Percentiles rank a stretch among this genome's conserved stretches.
Evolutionary conservation across 2,113 vertebrate genomes (phyloP).

Genomic region (Lepus europaeus): DNA sequence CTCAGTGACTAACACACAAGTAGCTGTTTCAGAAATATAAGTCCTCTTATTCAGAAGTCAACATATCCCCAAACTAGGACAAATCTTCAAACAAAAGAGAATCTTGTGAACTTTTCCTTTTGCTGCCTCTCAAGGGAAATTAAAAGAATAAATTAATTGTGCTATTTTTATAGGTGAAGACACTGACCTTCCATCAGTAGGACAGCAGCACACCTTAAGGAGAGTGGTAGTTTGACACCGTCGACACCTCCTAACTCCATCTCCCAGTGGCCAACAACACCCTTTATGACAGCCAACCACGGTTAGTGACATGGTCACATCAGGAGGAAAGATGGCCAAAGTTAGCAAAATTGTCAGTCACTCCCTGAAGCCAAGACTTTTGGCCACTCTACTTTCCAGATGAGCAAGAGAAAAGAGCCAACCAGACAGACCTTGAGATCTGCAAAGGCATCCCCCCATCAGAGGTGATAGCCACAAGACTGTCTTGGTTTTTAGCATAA

Average conservation of each 20-base stretch:
- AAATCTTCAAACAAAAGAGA: conserved; percentile 55
- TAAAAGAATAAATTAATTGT: conserved; percentile 78
- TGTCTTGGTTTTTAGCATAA: conserved; percentile 60
- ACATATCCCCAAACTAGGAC: conserved; percentile 70
- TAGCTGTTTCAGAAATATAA: conserved; percentile 4
- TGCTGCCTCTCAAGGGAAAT: conserved; percentile 75
- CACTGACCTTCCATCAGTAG: conserved; percentile 60
- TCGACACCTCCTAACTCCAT: background rate
- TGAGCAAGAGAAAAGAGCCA: background rate
- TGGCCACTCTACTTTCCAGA: conserved; percentile 20
- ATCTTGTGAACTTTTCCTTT: conserved; percentile 50
- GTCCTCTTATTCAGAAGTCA: conserved; percentile 61
- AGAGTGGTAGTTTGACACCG: background rate
- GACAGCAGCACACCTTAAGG: conserved; percentile 9
- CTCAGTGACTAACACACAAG: background rate
- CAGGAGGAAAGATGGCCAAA: background rate
- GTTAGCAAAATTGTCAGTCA: background rate
- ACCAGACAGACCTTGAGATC: background rate
- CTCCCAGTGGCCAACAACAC: background rate
- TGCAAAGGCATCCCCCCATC: background rate
- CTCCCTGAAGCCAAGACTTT: background rate
- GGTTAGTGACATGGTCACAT: background rate
- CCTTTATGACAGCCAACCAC: background rate
- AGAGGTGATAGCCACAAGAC: background rate
- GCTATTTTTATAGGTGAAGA: conserved; percentile 75